A percentile compares a stretch with the other conserved stretches of the same genome.
phyloP scores from a whole-genome alignment of 2,797 vertebrate genomes.

The Rallus crepitans region DNA sequence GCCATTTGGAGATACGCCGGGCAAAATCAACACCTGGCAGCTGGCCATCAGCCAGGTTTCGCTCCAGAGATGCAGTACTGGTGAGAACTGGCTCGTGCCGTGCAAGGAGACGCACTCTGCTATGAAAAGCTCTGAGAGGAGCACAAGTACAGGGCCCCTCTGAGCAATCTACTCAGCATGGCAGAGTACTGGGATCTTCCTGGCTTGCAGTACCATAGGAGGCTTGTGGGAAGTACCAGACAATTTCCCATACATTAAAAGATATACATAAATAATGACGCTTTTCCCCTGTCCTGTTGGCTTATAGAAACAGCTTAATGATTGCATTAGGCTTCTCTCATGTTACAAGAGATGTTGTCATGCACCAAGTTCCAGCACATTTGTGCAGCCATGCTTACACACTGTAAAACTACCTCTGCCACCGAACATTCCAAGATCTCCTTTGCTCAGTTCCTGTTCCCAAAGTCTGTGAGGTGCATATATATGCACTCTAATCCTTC shows the following conservation, averaged over 20 bases:
- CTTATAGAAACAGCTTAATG: not conserved
- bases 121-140: not conserved
- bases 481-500: not conserved
- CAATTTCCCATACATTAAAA: not conserved
- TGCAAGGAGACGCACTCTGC: not conserved
- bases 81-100: not conserved
- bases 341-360: not conserved
- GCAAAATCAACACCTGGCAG: not conserved
- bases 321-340: not conserved
- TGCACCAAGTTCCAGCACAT: not conserved
- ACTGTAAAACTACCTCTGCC: not conserved
- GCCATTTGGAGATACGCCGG: not conserved
- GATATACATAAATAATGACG: not conserved
- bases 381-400: not conserved
- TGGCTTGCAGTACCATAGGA: not conserved
- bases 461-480: not conserved
- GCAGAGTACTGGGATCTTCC: not conserved
- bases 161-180: not conserved
- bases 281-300: not conserved
- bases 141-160: not conserved
- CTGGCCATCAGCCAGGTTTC: not conserved
- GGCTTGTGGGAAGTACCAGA: not conserved
- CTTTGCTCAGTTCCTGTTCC: not conserved
- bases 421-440: not conserved
- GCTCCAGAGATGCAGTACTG: not conserved